Conservation (phyloP, 2,888 invertebrate species). For the Harpalus rufipes region DNA sequence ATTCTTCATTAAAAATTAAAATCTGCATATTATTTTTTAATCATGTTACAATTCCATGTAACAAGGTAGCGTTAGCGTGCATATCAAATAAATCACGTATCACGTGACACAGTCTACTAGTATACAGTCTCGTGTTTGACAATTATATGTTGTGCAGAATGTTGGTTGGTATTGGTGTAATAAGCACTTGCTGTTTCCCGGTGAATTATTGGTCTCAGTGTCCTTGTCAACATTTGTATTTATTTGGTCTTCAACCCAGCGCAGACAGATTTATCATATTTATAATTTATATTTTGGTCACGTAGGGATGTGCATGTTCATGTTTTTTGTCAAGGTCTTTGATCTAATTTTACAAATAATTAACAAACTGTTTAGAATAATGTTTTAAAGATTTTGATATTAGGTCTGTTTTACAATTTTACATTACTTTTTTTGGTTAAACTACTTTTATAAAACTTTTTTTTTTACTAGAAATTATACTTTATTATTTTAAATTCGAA, state of each 20-base stretch:
- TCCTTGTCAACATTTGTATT: neutral
- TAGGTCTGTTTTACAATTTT: no score
- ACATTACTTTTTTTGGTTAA: no score
- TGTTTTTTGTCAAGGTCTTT: neutral
- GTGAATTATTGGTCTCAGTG: constrained; percentile 30
- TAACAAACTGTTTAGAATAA: no score
- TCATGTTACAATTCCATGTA: neutral
- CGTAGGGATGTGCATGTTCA: neutral
- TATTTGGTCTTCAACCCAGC: constrained; percentile 1
- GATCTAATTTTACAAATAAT: neutral
- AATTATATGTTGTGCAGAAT: constrained; percentile 16
- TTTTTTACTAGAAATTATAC: no score
- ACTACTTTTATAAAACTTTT: no score
- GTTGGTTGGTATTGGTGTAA: constrained; percentile 10
- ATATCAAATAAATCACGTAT: constrained; percentile 31
- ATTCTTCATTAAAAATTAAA: neutral
- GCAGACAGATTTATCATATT: constrained; percentile 25
- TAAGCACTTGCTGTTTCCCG: constrained; percentile 4
- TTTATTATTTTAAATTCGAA: no score
- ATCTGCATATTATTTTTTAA: constrained; percentile 9
- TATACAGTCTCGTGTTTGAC: constrained; percentile 4
- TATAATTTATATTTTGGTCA: neutral
- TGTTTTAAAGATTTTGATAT: no score
- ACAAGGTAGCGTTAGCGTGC: constrained; percentile 21
- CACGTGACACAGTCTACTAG: neutral